Conservation (phyloP, 2,888 invertebrate genomes). For the Marronus borbonicus region DNA sequence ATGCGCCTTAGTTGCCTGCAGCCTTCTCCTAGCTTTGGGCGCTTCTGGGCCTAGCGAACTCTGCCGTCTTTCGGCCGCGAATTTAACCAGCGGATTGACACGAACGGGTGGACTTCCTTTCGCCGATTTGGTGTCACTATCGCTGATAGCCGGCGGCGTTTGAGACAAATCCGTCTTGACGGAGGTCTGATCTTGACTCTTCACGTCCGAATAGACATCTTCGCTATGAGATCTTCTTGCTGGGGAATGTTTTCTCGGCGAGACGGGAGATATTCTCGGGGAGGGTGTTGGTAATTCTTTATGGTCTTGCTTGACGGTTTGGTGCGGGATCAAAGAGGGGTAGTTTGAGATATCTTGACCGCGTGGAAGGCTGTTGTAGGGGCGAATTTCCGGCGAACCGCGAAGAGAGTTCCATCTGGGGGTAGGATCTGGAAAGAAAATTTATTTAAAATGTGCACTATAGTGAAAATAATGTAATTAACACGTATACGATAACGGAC, state of each 20-base stretch:
- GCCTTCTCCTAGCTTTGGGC: conserved; percentile 10
- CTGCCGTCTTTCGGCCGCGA: conserved; percentile 58
- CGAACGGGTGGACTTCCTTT: conserved; percentile 57
- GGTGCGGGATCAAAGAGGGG: conserved; percentile 65
- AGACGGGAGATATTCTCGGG: conserved; percentile 33
- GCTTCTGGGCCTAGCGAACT: conserved; percentile 23
- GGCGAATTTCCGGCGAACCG: conserved; percentile 73
- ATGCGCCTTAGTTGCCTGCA: conserved; percentile 1
- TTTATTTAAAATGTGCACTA: background rate
- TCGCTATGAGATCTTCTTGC: conserved; percentile 66
- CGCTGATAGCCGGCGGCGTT: conserved; percentile 19
- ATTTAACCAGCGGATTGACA: conserved; percentile 66
- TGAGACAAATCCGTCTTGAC: conserved; percentile 27
- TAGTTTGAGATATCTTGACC: conserved; percentile 71
- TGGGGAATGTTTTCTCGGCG: conserved; percentile 56
- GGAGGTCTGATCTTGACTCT: conserved; percentile 24
- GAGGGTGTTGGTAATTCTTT: conserved; percentile 18
- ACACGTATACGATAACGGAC: too few species aligned
- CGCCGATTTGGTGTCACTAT: conserved; percentile 46
- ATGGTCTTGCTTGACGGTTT: conserved; percentile 49
- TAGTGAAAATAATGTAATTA: too few species aligned
- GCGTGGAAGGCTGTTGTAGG: conserved; percentile 76
- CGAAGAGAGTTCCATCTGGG: conserved; percentile 73
- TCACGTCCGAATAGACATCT: conserved; percentile 62
- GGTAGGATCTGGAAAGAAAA: conserved; percentile 70